Evolutionary conservation across 2,797 vertebrate species (phyloP).

Genomic region (Oreortyx pictus): DNA sequence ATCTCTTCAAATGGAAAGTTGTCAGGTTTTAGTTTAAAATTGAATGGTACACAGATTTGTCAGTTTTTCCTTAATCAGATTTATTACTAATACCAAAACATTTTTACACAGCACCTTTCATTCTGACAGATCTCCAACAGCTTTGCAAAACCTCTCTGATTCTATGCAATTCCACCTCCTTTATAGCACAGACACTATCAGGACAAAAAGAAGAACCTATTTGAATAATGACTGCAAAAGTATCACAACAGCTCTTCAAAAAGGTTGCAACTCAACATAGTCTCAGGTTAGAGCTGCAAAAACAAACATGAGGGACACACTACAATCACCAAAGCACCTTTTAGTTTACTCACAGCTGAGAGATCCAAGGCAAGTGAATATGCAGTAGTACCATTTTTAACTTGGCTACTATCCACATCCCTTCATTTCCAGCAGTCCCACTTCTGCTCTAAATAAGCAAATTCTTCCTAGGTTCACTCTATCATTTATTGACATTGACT

Average conservation of each 20-base stretch:
- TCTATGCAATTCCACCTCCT: background rate
- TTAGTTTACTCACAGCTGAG: background rate
- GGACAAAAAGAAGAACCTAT: background rate
- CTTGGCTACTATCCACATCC: background rate
- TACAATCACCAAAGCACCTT: background rate
- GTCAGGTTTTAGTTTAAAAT: conserved; percentile 12
- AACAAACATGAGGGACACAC: background rate
- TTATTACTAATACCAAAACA: conserved; percentile 23
- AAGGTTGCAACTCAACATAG: background rate
- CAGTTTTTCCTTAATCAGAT: conserved; percentile 13
- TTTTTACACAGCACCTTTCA: conserved; percentile 7
- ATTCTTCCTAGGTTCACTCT: background rate
- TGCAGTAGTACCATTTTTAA: background rate
- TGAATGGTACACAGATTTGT: background rate
- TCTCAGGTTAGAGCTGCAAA: background rate
- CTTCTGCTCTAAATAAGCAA: background rate
- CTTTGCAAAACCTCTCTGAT: background rate
- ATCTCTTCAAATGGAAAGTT: conserved; percentile 9
- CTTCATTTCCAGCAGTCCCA: background rate
- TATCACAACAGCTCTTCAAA: background rate
- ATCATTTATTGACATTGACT: background rate
- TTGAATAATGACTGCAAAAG: background rate
- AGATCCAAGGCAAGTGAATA: background rate
- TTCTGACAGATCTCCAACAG: conserved; percentile 9
- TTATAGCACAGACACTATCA: background rate